Base-by-base conservation (phyloP, 2,113 vertebrate genomes). In the Lophius piscatorius region DNA sequence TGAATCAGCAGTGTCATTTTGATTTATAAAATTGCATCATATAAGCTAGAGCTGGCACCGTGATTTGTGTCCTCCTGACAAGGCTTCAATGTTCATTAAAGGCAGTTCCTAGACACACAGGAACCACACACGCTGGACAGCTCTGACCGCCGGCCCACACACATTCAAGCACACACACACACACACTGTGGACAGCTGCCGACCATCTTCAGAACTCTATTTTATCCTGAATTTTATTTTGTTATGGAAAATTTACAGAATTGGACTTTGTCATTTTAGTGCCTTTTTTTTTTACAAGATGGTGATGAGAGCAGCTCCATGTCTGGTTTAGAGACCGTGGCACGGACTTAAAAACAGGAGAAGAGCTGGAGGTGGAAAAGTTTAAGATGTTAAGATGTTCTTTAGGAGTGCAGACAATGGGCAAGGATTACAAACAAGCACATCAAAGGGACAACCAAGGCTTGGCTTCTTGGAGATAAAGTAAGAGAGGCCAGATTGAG, bases 11-110 rank as follows among this genome's bases (percentile, higher is more conserved):
- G 51, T 74, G 76, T 86, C 76, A 69, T 85, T 81, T 83, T 84
- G 66, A 62, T 55, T 54, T 70, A 82, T 84, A 84, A 88, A 88
- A 89, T 79, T 80, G 77, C 74, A 84, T 90, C 86, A 89, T 84
- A 74, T 74, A 70, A 81, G 75, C 80, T 59, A 67, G 76, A 80
- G 74, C 74, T 41, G 56, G 80, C 35, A 59, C 73, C 63, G 74
- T 87, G 87, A 88, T 88, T 87, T 87, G 83, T 86, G 73, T 82
- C 76, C 85, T 81, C 82, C 66, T 86, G 89, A 87, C 84, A 85
- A 78, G 78, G 65, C 83, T 87, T 90, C 83, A 89, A 60, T 75
- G 76, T 85, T 87, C 84, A 90, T 89, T 87, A 89, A 64, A 65
- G 79, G 51, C 63, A 78, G 48, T 75, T 84, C 73, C 39, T 63